Evolutionary conservation across 2,888 invertebrate species (phyloP).

Genomic region (Tinea semifulvella): DNA sequence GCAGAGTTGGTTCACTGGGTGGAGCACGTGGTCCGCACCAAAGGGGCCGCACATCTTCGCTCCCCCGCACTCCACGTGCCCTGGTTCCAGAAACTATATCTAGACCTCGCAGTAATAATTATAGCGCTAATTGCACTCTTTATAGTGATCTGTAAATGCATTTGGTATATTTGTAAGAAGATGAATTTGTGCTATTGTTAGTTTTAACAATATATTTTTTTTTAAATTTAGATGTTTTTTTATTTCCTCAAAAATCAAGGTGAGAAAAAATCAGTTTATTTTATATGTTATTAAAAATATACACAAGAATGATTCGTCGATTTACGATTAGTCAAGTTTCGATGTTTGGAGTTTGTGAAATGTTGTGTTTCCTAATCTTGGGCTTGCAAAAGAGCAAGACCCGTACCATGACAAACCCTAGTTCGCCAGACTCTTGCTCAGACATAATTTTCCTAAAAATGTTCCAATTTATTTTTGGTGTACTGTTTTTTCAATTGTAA

Average conservation of each 20-base stretch:
- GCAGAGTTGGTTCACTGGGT: constrained; percentile 19
- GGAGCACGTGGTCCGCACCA: constrained; percentile 16
- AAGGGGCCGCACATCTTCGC: constrained; percentile 17
- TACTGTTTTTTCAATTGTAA: no score
- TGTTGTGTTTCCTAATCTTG: no score
- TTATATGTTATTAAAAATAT: no score
- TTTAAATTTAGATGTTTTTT: background rate
- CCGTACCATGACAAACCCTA: no score
- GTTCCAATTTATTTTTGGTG: no score
- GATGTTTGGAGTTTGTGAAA: no score
- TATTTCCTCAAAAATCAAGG: background rate
- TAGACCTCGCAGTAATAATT: background rate
- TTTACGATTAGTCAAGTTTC: no score
- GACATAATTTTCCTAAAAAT: no score
- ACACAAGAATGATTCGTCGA: no score
- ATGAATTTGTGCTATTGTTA: constrained; percentile 8
- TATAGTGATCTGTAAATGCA: background rate
- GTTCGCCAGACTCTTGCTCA: no score
- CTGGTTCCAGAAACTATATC: constrained; percentile 4
- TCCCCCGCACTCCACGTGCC: constrained; percentile 17
- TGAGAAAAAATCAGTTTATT: no score
- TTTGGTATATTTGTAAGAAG: constrained; percentile 4
- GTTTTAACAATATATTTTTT: background rate
- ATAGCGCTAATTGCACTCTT: background rate
- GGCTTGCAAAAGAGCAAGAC: no score